Conservation (phyloP, 1,140 invertebrate species). For the Steinernema feltiae region DNA sequence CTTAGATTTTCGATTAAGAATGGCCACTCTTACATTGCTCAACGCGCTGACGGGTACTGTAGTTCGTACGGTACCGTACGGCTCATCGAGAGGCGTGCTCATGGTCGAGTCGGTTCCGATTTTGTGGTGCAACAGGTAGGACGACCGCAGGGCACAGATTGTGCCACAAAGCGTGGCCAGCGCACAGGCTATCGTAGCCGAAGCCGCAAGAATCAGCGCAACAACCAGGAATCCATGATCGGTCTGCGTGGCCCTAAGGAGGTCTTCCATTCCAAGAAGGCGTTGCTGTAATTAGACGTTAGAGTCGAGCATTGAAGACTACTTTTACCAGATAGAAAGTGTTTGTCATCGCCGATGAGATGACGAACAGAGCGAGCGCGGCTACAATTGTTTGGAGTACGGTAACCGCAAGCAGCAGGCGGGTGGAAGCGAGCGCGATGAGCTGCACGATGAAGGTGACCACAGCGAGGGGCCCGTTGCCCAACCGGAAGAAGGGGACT, state of each 20-base stretch:
- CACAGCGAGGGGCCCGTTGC: constrained; percentile 54
- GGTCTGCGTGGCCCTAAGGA: constrained; percentile 31
- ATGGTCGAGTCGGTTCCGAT: constrained; percentile 35
- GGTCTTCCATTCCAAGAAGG: constrained; percentile 34
- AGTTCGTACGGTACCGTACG: constrained; percentile 29
- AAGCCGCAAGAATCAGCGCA: constrained; percentile 49
- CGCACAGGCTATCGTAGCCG: constrained; percentile 44
- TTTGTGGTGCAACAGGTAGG: constrained; percentile 47
- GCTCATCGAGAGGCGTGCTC: constrained; percentile 40
- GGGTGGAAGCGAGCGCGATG: constrained; percentile 22
- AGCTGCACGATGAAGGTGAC: constrained; percentile 53
- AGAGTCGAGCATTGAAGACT: not conserved
- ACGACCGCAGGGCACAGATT: constrained; percentile 45
- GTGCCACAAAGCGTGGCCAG: constrained; percentile 40
- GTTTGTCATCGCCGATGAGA: constrained; percentile 52
- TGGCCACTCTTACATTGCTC: constrained; percentile 16
- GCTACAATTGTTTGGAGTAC: constrained; percentile 51
- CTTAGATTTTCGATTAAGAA: constrained; percentile 23
- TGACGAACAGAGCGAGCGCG: constrained; percentile 50
- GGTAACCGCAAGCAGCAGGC: constrained; percentile 43
- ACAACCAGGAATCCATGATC: constrained; percentile 44
- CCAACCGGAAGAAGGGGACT: constrained; percentile 49
- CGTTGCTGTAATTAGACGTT: constrained; percentile 37
- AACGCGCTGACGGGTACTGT: constrained; percentile 19
- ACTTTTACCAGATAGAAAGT: constrained; percentile 49